These are phyloP conservation scores for Archips crataeganus DNA, from an alignment of 2,888 invertebrate genomes.

Conservation along the genomic window DNA sequence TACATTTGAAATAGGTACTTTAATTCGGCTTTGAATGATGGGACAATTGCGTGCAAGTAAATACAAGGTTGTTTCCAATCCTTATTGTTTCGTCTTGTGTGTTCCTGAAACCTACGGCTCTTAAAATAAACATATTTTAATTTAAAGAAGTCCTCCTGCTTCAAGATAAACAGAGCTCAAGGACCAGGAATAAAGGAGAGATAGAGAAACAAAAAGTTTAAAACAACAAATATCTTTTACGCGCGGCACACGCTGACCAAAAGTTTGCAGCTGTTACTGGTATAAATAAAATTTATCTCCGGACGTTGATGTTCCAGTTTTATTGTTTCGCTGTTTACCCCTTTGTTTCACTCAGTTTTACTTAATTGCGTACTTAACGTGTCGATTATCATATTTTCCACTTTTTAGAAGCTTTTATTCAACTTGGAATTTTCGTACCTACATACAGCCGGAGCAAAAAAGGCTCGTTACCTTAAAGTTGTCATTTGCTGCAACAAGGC, in stretches of 20 bases:
- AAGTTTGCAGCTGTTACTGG: conserved; percentile 84
- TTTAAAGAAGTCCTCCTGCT: conserved; percentile 52
- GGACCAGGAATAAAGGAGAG: conserved; percentile 53
- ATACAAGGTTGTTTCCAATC: too few species aligned
- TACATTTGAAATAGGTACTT: too few species aligned
- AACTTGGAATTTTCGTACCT: not conserved
- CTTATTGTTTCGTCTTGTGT: conserved; percentile 58
- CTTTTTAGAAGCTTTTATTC: not conserved
- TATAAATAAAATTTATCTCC: conserved; percentile 85
- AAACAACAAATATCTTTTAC: conserved; percentile 69
- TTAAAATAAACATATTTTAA: conserved; percentile 39
- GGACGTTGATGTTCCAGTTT: conserved; percentile 77
- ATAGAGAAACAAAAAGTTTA: conserved; percentile 70
- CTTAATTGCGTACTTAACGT: conserved; percentile 3
- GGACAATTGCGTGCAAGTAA: too few species aligned
- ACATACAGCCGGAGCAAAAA: too few species aligned
- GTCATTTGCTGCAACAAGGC: too few species aligned
- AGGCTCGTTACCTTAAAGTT: too few species aligned
- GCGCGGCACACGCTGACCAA: conserved; percentile 78
- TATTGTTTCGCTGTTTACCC: conserved; percentile 67
- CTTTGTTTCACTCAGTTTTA: conserved; percentile 49
- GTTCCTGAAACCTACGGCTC: conserved; percentile 49
- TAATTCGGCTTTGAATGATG: too few species aligned
- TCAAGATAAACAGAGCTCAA: conserved; percentile 63
- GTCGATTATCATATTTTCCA: conserved; percentile 1